These are phyloP conservation scores for Ivindomyrus marchei DNA, from an alignment of 2,113 vertebrate species.

Conservation along the genomic window DNA sequence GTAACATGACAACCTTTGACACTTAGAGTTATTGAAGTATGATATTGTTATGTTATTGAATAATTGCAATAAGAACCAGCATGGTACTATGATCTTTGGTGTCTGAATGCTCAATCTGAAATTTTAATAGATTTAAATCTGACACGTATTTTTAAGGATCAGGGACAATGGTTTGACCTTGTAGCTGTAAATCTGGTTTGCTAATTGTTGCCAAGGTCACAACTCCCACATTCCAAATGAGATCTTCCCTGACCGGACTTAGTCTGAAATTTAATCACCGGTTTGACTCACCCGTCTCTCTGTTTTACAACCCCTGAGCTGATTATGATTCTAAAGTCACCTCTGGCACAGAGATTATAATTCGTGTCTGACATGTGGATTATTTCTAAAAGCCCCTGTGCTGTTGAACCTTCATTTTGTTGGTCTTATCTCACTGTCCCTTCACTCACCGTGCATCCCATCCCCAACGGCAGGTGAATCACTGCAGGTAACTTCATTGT, in stretches of 20 bases:
- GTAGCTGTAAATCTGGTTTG: not conserved
- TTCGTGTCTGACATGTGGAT: not conserved
- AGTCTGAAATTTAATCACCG: not conserved
- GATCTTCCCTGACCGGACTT: not conserved
- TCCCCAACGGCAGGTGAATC: not conserved
- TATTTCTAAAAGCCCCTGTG: not conserved
- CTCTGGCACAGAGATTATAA: not conserved
- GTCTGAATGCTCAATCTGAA: not conserved
- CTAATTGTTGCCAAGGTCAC: slow-evolving; percentile 1
- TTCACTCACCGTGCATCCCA: not conserved
- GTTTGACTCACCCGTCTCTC: not conserved
- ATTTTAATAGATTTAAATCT: not conserved
- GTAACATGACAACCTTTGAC: not conserved
- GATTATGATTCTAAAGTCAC: not conserved
- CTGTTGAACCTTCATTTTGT: not conserved
- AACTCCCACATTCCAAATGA: not conserved
- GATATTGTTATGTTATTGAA: not conserved
- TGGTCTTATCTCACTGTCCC: not conserved
- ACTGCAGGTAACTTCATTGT: not conserved
- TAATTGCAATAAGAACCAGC: not conserved
- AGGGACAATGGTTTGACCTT: not conserved
- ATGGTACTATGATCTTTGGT: not conserved
- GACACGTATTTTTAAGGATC: not conserved
- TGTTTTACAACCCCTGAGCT: not conserved
- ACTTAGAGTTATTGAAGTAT: not conserved